Base-by-base conservation (phyloP, 92 coral and sea anemone genomes). In the Umimayanthus chanpuru region DNA sequence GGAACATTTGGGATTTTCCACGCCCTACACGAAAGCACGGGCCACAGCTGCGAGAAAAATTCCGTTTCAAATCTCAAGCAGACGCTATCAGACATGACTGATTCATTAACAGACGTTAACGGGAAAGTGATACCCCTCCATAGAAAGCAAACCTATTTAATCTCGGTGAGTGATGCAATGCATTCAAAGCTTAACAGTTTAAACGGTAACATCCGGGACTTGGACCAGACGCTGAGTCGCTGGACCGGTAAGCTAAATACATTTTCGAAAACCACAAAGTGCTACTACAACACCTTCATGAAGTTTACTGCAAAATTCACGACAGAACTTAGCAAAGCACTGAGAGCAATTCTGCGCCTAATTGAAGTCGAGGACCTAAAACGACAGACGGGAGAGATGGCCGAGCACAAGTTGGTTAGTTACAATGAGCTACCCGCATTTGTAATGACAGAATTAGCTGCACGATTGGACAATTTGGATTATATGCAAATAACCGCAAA, bases 141-240 rank as follows among this genome's bases (percentile, higher is more conserved):
- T 49, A 86, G 93, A n/a, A 91, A 91, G 55, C 81, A 68, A 0
- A 66, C 76, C 14, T 77, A 81, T 55, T 76, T 87, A 6, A 36
- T 88, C 20, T 73, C 81, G 39, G 70, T 68, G 9, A 86, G 90
- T 0, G 90, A 86, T 55, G 64, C 61, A 4, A 66, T 90, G 6
- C 83, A 72, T 58, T 47, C 93, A 0, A 90, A 90, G 32, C 10
- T 90, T 16, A 87, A 73, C 9, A 68, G 67, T 14, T 16, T 87
- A 20, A 43, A 76, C 4, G 9, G 14, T 3, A 23, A 76, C 56
- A 38, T 89, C 9, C 29, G 81, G 12, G 43, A 2, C 0, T 29
- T 86, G 28, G 92, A 90, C 41, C 1, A 8, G 5, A 70, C 79
- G 0, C 77, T 89, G 39, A 4, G 36, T 11, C 21, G n/a, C 50